Percentiles rank a stretch among this genome's conserved stretches.
These are phyloP conservation scores for Pseudomyrmex gracilis DNA, from an alignment of 1,140 invertebrate species.

Conservation along the genomic window DNA sequence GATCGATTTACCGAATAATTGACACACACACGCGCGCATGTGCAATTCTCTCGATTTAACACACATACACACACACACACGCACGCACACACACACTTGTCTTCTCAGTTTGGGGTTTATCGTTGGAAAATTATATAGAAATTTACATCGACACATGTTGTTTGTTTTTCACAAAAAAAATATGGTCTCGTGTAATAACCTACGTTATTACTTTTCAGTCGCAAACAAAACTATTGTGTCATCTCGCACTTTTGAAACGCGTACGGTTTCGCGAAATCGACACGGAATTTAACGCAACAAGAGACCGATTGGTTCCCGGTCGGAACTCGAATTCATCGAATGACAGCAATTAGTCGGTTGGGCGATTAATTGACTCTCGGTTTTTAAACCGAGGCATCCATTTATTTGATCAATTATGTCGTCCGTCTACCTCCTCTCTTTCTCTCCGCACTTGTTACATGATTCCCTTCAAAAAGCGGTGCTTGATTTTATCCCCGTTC, in stretches of 20 bases:
- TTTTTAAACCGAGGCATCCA: slow-evolving; percentile 51
- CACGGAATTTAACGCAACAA: background rate
- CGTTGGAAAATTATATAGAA: too few relatives aligned
- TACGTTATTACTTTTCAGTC: background rate
- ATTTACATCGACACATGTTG: too few relatives aligned
- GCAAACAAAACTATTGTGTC: background rate
- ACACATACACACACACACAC: too few relatives aligned
- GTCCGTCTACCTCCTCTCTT: slow-evolving; percentile 20
- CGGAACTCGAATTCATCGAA: slow-evolving; percentile 43
- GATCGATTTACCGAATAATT: slow-evolving; percentile 53
- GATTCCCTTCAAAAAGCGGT: slow-evolving; percentile 43
- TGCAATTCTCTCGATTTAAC: too few relatives aligned
- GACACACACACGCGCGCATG: background rate
- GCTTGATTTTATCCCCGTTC: slow-evolving; percentile 10
- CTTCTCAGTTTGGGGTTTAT: background rate
- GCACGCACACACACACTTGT: background rate
- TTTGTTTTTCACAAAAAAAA: too few relatives aligned
- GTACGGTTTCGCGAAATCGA: slow-evolving; percentile 1
- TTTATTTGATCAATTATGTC: slow-evolving; percentile 63
- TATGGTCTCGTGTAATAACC: background rate
- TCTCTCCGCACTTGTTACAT: background rate
- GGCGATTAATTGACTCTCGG: slow-evolving; percentile 47
- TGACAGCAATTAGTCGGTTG: slow-evolving; percentile 44
- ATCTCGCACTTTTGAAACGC: background rate
- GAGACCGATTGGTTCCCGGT: slow-evolving; percentile 14